These are phyloP conservation scores for Pycnonotus jocosus DNA, from an alignment of 2,113 vertebrate species.

Conservation along the genomic window DNA sequence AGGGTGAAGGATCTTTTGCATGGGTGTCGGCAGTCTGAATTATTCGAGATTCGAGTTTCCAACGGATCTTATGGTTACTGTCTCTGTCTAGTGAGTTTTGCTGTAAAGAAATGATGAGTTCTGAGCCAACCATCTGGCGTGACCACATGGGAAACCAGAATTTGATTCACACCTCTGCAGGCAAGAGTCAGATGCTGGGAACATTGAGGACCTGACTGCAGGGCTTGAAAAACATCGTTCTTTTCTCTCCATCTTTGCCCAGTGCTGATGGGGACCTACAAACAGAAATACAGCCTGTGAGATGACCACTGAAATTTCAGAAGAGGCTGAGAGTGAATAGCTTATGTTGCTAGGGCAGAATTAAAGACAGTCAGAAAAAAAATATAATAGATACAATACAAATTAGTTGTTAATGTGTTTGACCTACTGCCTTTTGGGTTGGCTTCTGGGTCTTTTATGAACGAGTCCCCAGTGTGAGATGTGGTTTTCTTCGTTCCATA, in stretches of 20 bases:
- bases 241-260: neutral
- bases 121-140: slow-evolving; percentile 55
- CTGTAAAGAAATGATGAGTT: slow-evolving; percentile 45
- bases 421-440: neutral
- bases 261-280: neutral
- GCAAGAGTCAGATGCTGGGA: slow-evolving; percentile 55
- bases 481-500: neutral
- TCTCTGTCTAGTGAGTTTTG: slow-evolving; percentile 55
- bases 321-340: neutral
- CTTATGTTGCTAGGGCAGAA: neutral
- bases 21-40: slow-evolving; percentile 36
- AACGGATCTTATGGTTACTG: slow-evolving; percentile 55
- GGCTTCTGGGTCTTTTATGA: neutral
- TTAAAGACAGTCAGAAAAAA: neutral
- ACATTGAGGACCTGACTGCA: slow-evolving; percentile 35
- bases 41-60: slow-evolving; percentile 5
- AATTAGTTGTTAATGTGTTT: neutral
- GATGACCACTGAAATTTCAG: neutral
- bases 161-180: slow-evolving; percentile 61
- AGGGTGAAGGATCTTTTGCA: slow-evolving; percentile 24
- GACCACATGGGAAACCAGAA: slow-evolving; percentile 63
- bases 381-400: neutral
- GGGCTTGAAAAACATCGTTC: neutral
- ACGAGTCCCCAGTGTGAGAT: neutral
- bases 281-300: neutral